phyloP scores from a whole-genome alignment of 2,797 vertebrate genomes.

The Arnoldichthys spilopterus region DNA sequence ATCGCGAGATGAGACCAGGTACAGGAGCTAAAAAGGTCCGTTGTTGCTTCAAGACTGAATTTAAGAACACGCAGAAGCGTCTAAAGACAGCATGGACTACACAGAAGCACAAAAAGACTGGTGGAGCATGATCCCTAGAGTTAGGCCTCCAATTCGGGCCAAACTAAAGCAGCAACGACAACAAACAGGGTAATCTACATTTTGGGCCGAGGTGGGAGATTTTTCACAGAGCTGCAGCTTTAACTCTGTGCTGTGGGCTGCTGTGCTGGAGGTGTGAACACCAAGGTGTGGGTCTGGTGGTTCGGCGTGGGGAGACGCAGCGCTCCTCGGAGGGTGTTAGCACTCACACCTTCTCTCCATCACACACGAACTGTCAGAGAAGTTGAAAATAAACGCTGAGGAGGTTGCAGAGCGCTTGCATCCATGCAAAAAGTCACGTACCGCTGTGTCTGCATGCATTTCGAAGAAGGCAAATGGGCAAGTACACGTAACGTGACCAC shows the following conservation, averaged over 20 bases:
- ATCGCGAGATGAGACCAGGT: no score
- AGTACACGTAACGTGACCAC: no score
- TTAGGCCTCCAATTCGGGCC: no score
- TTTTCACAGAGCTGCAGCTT: neutral
- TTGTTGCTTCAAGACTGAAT: no score
- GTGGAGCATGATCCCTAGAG: no score
- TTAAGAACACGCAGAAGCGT: neutral
- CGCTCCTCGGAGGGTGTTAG: neutral
- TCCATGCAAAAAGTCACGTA: neutral
- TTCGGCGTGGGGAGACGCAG: neutral
- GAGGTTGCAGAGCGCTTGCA: neutral
- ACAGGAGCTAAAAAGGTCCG: no score
- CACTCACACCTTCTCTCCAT: neutral
- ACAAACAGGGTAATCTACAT: no score
- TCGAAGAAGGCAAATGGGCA: no score
- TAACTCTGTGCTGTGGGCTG: neutral
- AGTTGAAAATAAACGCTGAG: neutral
- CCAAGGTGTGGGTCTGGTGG: neutral
- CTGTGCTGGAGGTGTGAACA: conserved; percentile 8
- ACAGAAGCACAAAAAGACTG: no score
- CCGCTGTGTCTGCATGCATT: neutral
- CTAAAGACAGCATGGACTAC: neutral
- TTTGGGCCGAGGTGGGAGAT: neutral
- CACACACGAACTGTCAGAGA: conserved; percentile 3
- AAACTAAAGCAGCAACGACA: no score